phyloP scores from a whole-genome alignment of 2,888 invertebrate genomes.

The Drosophila emarginata region DNA sequence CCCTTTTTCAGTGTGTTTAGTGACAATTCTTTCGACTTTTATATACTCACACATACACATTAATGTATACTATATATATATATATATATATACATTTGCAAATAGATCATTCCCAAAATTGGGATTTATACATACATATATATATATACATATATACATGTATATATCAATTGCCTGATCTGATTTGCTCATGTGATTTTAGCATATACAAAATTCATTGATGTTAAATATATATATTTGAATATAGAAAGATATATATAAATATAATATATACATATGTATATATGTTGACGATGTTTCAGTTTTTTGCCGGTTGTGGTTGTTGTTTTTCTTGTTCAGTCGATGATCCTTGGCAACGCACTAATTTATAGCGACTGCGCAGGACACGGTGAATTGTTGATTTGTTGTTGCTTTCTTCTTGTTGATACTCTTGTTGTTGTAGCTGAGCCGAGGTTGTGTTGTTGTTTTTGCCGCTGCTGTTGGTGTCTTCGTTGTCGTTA shows the following conservation, averaged over 20 bases:
- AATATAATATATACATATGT: conserved; percentile 14
- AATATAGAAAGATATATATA: conserved; percentile 31
- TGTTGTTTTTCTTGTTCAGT: conserved; percentile 30
- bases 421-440: background rate
- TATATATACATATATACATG: conserved; percentile 26
- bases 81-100: conserved; percentile 24
- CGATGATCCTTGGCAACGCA: conserved; percentile 31
- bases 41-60: background rate
- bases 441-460: conserved; percentile 7
- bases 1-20: conserved; percentile 11
- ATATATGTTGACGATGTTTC: conserved; percentile 2
- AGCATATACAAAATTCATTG: background rate
- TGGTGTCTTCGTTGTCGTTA: conserved; percentile 1
- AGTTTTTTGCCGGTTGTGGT: conserved; percentile 6
- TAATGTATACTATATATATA: conserved; percentile 36
- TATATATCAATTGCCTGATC: conserved; percentile 10
- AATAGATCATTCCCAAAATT: too few relatives aligned
- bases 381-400: conserved; percentile 7
- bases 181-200: background rate
- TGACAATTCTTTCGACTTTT: background rate
- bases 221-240: background rate
- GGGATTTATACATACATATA: too few relatives aligned
- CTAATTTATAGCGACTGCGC: conserved; percentile 54
- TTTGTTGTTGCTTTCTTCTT: background rate
- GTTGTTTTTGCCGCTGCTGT: conserved; percentile 11